A percentile compares a stretch with the other conserved stretches of the same genome.
These are phyloP conservation scores for Macaria notata DNA, from an alignment of 2,888 invertebrate species.

Conservation along the genomic window DNA sequence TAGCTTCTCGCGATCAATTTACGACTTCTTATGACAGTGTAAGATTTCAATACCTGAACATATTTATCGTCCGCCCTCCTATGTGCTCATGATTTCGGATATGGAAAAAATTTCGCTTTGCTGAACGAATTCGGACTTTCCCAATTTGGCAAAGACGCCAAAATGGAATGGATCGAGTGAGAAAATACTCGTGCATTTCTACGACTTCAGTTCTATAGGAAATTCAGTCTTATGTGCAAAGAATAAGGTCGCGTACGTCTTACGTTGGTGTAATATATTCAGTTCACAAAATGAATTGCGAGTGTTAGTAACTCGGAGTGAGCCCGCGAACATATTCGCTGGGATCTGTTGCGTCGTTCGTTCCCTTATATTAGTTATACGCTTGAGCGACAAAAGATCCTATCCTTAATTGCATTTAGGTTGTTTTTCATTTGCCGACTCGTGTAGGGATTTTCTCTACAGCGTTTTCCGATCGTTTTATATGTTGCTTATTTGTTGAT, in stretches of 20 bases:
- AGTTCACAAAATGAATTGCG: conserved; percentile 82
- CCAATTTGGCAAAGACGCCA: conserved; percentile 45
- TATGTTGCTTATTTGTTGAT: conserved; percentile 65
- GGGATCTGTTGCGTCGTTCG: conserved; percentile 78
- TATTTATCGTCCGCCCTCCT: conserved; percentile 69
- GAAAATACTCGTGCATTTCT: conserved; percentile 66
- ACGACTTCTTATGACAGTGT: conserved; percentile 70
- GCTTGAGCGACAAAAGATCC: conserved; percentile 58
- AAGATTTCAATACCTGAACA: conserved; percentile 74
- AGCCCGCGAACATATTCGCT: conserved; percentile 80
- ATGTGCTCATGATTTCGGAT: conserved; percentile 73
- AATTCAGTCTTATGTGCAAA: conserved; percentile 55
- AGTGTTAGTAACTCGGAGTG: conserved; percentile 81
- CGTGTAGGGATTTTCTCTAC: conserved; percentile 51
- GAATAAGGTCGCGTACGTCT: conserved; percentile 62
- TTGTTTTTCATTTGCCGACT: conserved; percentile 57
- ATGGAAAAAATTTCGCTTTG: conserved; percentile 54
- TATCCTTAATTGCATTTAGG: conserved; percentile 61
- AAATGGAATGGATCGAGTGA: conserved; percentile 43
- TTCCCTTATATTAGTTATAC: conserved; percentile 68
- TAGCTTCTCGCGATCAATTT: conserved; percentile 62
- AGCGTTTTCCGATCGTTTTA: conserved; percentile 63
- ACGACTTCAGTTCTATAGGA: conserved; percentile 51
- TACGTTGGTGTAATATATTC: conserved; percentile 72
- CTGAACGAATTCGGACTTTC: conserved; percentile 49